phyloP scores from a whole-genome alignment of 2,888 invertebrate species.

The Ormyrus thymus region DNA sequence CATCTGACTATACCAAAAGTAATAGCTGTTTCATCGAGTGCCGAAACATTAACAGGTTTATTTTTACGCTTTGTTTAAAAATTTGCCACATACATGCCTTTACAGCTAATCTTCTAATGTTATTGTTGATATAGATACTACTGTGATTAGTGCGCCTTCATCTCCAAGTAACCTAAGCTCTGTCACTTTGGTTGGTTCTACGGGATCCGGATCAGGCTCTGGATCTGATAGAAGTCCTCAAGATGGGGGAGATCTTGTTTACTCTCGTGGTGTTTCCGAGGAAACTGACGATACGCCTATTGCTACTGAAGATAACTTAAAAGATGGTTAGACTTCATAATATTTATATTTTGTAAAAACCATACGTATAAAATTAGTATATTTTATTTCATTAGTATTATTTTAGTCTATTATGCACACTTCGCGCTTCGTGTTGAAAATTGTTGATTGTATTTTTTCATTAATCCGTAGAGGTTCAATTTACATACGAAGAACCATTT shows the following conservation, averaged over 20 bases:
- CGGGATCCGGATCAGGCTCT: constrained; percentile 75
- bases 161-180: constrained; percentile 86
- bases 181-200: constrained; percentile 82
- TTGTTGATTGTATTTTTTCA: not conserved
- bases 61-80: no score
- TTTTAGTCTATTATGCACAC: no score
- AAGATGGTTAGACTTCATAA: constrained; percentile 57
- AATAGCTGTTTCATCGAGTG: constrained; percentile 84
- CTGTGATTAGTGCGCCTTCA: constrained; percentile 79
- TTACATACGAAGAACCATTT: constrained; percentile 53
- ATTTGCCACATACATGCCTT: no score
- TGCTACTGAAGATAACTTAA: constrained; percentile 59
- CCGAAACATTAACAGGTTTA: constrained; percentile 85
- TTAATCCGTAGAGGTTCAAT: constrained; percentile 54
- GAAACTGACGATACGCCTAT: constrained; percentile 64
- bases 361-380: no score
- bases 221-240: constrained; percentile 71
- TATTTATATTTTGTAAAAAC: no score
- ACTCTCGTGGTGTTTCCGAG: constrained; percentile 64
- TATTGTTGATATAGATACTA: constrained; percentile 69
- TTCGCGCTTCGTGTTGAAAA: no score
- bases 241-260: constrained; percentile 58
- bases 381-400: no score
- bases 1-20: constrained; percentile 85
- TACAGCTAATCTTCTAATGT: no score